Evolutionary conservation across 2,888 invertebrate genomes (phyloP).

Genomic region (Plagodis pulveraria): DNA sequence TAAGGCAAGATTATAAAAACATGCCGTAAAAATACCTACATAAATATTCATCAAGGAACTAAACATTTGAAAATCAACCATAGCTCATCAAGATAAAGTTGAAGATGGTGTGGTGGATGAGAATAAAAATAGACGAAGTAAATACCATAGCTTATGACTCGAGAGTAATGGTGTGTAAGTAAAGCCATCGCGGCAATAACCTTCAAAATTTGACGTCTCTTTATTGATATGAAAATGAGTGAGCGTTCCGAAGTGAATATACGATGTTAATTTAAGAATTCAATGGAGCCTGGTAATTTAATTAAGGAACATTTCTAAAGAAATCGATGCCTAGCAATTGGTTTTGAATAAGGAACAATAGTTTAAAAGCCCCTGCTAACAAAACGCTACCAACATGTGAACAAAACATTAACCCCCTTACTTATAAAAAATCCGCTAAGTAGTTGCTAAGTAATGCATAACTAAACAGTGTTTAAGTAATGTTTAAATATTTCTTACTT

Average conservation of each 20-base stretch:
- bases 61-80: constrained; percentile 2
- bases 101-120: constrained; percentile 21
- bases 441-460: no score
- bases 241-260: constrained; percentile 1
- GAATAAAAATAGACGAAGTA: constrained; percentile 30
- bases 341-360: no score
- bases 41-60: constrained; percentile 48
- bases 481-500: no score
- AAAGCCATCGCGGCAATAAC: constrained; percentile 56
- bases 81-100: constrained; percentile 24
- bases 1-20: constrained; percentile 64
- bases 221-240: constrained; percentile 56
- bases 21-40: constrained; percentile 57
- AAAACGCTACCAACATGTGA: no score
- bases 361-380: no score
- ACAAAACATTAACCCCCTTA: no score
- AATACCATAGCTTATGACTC: constrained; percentile 44
- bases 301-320: no score
- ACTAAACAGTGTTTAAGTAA: no score
- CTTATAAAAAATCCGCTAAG: no score
- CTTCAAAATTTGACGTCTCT: constrained; percentile 59
- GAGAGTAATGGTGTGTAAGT: constrained; percentile 57
- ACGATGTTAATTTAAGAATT: neutral
- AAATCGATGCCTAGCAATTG: no score
- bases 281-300: no score